phyloP scores from a whole-genome alignment of 2,888 invertebrate species.

The Cosmia pyralina region DNA sequence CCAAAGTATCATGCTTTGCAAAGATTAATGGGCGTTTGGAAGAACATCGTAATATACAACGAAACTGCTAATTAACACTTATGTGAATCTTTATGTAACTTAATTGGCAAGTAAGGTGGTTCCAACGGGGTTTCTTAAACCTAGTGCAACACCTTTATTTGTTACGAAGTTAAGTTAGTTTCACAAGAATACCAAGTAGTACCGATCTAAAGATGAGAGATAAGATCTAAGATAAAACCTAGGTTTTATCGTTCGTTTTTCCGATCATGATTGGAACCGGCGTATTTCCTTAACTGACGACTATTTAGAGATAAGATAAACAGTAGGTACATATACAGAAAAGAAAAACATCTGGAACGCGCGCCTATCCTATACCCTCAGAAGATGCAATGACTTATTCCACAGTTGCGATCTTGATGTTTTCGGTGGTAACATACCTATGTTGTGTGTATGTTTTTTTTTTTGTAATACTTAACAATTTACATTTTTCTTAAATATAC shows the following conservation, averaged over 20 bases:
- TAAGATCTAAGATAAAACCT: too few relatives aligned
- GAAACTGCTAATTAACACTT: background rate
- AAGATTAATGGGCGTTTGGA: constrained; percentile 7
- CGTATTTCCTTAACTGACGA: background rate
- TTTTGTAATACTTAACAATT: too few relatives aligned
- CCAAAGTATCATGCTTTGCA: constrained; percentile 34
- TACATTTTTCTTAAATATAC: too few relatives aligned
- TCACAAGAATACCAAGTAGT: background rate
- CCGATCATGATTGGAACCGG: background rate
- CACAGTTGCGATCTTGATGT: too few relatives aligned
- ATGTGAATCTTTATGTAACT: background rate
- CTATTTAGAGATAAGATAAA: background rate
- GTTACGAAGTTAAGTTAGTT: background rate
- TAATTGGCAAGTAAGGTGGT: background rate
- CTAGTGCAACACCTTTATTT: too few relatives aligned
- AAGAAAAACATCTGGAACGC: too few relatives aligned
- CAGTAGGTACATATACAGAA: background rate
- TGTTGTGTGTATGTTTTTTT: too few relatives aligned
- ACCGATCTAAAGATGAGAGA: too few relatives aligned
- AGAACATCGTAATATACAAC: background rate
- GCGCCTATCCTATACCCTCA: too few relatives aligned
- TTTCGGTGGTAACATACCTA: too few relatives aligned
- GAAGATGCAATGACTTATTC: too few relatives aligned
- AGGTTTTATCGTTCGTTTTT: background rate
- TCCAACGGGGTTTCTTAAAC: background rate